phyloP scores from a whole-genome alignment of 30 jellyfish, hydroid and myxozoan species.

The Aurelia sp. region DNA sequence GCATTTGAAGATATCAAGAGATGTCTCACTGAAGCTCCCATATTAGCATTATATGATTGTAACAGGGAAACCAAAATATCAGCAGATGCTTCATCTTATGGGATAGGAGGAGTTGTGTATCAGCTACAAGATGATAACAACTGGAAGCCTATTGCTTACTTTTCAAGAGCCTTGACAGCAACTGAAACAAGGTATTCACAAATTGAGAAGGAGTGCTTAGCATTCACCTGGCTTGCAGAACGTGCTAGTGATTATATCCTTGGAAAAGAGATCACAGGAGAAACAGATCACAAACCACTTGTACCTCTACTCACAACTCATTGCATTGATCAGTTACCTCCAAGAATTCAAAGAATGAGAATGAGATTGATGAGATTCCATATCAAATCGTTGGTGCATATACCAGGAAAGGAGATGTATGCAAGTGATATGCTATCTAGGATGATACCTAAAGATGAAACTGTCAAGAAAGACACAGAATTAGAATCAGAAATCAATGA shows the following conservation, averaged over 20 bases:
- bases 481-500: slow-evolving; percentile 14
- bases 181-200: slow-evolving; percentile 56
- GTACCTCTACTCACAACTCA: slow-evolving; percentile 55
- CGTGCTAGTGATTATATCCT: slow-evolving; percentile 56
- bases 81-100: slow-evolving; percentile 59
- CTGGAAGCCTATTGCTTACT: slow-evolving; percentile 58
- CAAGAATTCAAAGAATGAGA: slow-evolving; percentile 36
- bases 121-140: slow-evolving; percentile 41
- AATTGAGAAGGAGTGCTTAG: slow-evolving; percentile 77
- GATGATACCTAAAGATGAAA: slow-evolving; percentile 23
- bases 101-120: slow-evolving; percentile 55
- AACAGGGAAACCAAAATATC: slow-evolving; percentile 34
- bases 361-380: slow-evolving; percentile 41
- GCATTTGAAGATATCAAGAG: slow-evolving; percentile 40
- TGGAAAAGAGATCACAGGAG: slow-evolving; percentile 49
- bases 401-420: slow-evolving; percentile 56
- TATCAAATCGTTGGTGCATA: slow-evolving; percentile 19
- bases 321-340: slow-evolving; percentile 46
- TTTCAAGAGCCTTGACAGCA: slow-evolving; percentile 42
- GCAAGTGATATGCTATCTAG: slow-evolving; percentile 32
- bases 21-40: slow-evolving; percentile 18
- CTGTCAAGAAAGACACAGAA: neutral
- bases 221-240: slow-evolving; percentile 60
- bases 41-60: slow-evolving; percentile 8
- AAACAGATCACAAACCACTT: slow-evolving; percentile 47